Evolutionary conservation across 1,140 invertebrate species (phyloP).

Genomic region (Bombus vancouverensis): DNA sequence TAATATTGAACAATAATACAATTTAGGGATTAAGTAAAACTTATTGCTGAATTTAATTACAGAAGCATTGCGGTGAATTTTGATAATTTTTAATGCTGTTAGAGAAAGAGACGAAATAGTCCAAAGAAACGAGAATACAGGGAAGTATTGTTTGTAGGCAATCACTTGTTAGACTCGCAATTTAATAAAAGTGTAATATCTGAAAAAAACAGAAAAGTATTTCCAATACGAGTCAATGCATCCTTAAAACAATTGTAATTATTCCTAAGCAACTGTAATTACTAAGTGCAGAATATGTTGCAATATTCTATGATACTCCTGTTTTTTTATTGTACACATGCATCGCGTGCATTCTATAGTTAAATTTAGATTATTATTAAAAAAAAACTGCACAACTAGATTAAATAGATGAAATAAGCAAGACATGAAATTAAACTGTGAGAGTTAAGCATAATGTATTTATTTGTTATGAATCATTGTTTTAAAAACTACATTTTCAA

Average conservation of each 20-base stretch:
- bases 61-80: conserved; percentile 54
- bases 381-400: conserved; percentile 74
- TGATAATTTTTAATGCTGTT: conserved; percentile 28
- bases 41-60: conserved; percentile 71
- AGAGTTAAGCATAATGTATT: conserved; percentile 38
- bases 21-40: conserved; percentile 53
- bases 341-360: conserved; percentile 60
- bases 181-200: conserved; percentile 18
- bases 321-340: conserved; percentile 33
- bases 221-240: not conserved
- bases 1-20: conserved; percentile 51
- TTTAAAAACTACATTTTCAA: conserved; percentile 23
- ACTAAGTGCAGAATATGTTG: conserved; percentile 14
- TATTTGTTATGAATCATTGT: conserved; percentile 18
- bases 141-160: conserved; percentile 20
- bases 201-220: not conserved
- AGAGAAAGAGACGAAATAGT: conserved; percentile 17
- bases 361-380: conserved; percentile 61
- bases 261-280: conserved; percentile 9
- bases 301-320: conserved; percentile 22
- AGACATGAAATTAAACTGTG: conserved; percentile 54
- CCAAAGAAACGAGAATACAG: conserved; percentile 13
- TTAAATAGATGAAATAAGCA: conserved; percentile 69
- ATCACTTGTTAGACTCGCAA: conserved; percentile 43
- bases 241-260: conserved; percentile 19